A percentile compares a stretch with the other conserved stretches of the same genome.
phyloP scores from a whole-genome alignment of 2,888 invertebrate species.

The Chymomyza procnemis region DNA sequence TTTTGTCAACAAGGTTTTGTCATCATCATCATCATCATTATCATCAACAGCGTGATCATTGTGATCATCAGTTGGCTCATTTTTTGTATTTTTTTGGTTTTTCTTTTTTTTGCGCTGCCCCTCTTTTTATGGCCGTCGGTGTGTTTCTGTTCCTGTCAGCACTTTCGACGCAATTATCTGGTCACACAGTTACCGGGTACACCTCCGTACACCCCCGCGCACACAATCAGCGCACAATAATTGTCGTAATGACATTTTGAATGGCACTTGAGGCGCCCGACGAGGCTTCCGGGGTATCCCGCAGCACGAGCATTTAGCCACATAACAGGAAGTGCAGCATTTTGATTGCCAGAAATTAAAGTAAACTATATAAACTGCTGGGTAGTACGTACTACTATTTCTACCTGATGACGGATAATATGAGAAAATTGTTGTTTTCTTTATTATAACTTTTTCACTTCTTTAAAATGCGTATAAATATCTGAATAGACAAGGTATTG shows the following conservation, averaged over 20 bases:
- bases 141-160: conserved; percentile 51
- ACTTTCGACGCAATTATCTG: conserved; percentile 63
- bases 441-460: too few species aligned
- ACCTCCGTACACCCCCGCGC: background rate
- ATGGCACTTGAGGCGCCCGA: conserved; percentile 21
- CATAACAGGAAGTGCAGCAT: conserved; percentile 16
- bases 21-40: conserved; percentile 48
- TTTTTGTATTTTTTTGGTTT: background rate
- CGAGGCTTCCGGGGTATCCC: background rate
- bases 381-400: too few species aligned
- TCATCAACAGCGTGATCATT: conserved; percentile 18
- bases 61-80: conserved; percentile 9
- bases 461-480: too few species aligned
- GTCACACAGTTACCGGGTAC: conserved; percentile 19
- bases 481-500: too few species aligned
- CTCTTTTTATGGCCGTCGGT: conserved; percentile 29
- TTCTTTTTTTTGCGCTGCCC: conserved; percentile 1
- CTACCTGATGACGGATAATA: background rate
- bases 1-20: conserved; percentile 67
- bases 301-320: background rate
- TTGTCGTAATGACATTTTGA: conserved; percentile 44
- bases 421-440: background rate
- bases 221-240: conserved; percentile 18
- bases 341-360: conserved; percentile 5
- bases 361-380: background rate